Conservation (phyloP, 2,888 invertebrate genomes). For the Listrodromus nycthemerus region DNA sequence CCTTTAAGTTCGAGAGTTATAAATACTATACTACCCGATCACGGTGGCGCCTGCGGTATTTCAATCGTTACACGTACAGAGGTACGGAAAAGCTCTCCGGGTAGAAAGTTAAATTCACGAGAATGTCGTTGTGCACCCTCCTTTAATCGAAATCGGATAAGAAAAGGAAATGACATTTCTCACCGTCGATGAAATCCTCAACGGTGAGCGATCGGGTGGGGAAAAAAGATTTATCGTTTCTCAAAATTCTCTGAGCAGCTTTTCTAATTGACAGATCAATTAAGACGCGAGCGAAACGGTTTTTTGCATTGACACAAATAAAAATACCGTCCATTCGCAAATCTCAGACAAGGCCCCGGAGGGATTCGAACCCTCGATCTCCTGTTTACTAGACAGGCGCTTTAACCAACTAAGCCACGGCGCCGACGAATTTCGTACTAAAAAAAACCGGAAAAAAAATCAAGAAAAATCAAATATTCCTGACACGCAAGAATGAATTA, state of each 20-base stretch:
- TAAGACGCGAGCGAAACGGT: background rate
- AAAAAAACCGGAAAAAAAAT: background rate
- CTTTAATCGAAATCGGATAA: slow-evolving; percentile 30
- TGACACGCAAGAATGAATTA: background rate
- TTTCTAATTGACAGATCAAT: background rate
- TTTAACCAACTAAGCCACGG: slow-evolving; percentile 93
- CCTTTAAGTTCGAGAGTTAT: slow-evolving; percentile 64
- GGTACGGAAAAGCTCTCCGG: slow-evolving; percentile 16
- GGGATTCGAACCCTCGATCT: slow-evolving; percentile 89
- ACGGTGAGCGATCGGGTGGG: slow-evolving; percentile 1
- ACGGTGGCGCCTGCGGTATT: slow-evolving; percentile 57
- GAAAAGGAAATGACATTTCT: slow-evolving; percentile 23
- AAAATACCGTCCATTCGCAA: slow-evolving; percentile 27
- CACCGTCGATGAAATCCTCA: background rate
- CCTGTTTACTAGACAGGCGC: slow-evolving; percentile 90
- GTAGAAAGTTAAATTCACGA: slow-evolving; percentile 1
- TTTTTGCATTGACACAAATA: background rate
- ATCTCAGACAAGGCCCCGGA: slow-evolving; percentile 81
- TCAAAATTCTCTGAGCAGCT: background rate
- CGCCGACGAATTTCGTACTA: slow-evolving; percentile 83
- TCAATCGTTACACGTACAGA: slow-evolving; percentile 49
- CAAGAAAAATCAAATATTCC: no score
- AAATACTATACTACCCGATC: slow-evolving; percentile 64
- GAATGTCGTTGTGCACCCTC: background rate
- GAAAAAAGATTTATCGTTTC: background rate